A percentile compares a stretch with the other conserved stretches of the same genome.
phyloP scores from a whole-genome alignment of 2,888 invertebrate species.

The Catocala fraxini region DNA sequence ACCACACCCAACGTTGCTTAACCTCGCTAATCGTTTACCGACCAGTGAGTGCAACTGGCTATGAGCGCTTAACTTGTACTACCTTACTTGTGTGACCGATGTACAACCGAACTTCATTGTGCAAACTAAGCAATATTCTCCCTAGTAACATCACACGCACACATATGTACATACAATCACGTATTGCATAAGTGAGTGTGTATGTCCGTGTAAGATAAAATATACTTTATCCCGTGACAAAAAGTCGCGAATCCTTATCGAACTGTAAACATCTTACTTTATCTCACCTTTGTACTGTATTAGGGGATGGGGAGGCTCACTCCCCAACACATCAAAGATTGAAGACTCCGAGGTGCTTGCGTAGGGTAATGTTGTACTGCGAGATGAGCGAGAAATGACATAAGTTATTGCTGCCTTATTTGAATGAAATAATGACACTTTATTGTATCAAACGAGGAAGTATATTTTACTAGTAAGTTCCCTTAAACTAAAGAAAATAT shows the following conservation, averaged over 20 bases:
- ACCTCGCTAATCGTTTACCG: too few relatives aligned
- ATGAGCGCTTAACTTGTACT: too few relatives aligned
- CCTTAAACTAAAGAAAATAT: too few relatives aligned
- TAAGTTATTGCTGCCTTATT: neutral
- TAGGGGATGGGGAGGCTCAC: conserved; percentile 21
- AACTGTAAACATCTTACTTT: conserved; percentile 59
- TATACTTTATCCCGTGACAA: conserved; percentile 25
- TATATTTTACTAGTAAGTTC: too few relatives aligned
- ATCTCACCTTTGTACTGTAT: conserved; percentile 58
- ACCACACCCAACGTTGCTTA: too few relatives aligned
- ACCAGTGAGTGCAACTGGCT: too few relatives aligned
- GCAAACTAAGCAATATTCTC: neutral
- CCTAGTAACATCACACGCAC: neutral
- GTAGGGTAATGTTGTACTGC: conserved; percentile 11
- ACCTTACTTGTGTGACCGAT: too few relatives aligned
- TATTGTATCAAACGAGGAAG: too few relatives aligned
- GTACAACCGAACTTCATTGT: too few relatives aligned
- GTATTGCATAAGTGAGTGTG: too few relatives aligned
- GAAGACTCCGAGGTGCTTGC: conserved; percentile 47
- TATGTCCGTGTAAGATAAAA: conserved; percentile 1
- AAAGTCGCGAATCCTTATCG: conserved; percentile 44
- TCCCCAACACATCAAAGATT: conserved; percentile 66
- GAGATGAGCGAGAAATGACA: conserved; percentile 35
- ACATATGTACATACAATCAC: neutral
- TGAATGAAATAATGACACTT: too few relatives aligned